phyloP scores from a whole-genome alignment of 2,888 invertebrate species.

The Caenorhabditis sp. region DNA sequence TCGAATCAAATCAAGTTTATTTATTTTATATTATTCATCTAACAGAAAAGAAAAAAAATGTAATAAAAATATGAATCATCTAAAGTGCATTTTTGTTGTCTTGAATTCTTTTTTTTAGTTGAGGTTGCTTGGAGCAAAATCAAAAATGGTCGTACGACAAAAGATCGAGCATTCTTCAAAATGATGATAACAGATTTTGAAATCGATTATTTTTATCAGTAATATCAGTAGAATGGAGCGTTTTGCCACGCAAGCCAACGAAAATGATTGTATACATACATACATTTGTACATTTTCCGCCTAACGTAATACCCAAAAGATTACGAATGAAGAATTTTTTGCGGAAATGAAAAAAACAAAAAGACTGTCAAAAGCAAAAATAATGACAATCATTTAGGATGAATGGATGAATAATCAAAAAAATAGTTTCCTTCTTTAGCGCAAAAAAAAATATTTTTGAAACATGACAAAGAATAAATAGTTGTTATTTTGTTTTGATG shows the following conservation, averaged over 20 bases:
- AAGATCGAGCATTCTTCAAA: not conserved
- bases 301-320: not conserved
- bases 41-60: not conserved
- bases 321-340: not conserved
- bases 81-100: not conserved
- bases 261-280: not conserved
- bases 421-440: too few relatives aligned
- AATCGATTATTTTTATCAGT: not conserved
- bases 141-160: not conserved
- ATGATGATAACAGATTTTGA: not conserved
- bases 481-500: too few relatives aligned
- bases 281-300: not conserved
- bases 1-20: conserved; percentile 4
- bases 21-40: not conserved
- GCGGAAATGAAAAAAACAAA: not conserved
- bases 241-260: not conserved
- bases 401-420: too few relatives aligned
- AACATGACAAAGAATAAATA: too few relatives aligned
- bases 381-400: not conserved
- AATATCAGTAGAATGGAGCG: not conserved
- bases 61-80: conserved; percentile 13
- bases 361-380: not conserved
- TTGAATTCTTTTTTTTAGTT: not conserved
- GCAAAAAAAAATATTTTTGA: too few relatives aligned
- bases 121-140: not conserved